These are phyloP conservation scores for Platorchestia sp. DNA, from an alignment of 1,140 invertebrate species.

Conservation along the genomic window DNA sequence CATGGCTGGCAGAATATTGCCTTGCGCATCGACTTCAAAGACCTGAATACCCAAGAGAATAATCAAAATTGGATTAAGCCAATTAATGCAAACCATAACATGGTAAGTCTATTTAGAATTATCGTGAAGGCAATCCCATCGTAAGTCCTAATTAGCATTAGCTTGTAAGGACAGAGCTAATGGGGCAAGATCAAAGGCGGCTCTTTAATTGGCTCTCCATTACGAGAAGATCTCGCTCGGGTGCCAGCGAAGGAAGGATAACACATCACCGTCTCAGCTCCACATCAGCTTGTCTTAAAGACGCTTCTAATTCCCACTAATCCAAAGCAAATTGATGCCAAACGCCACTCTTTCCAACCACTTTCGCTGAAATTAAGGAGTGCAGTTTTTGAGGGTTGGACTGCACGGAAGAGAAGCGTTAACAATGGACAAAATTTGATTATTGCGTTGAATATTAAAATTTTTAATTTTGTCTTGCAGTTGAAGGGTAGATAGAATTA, in stretches of 20 bases:
- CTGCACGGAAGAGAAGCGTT: not conserved
- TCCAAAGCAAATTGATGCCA: constrained; percentile 1
- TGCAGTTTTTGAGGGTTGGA: not conserved
- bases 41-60: constrained; percentile 1
- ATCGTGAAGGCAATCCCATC: constrained; percentile 39
- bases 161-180: constrained; percentile 43
- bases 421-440: no score
- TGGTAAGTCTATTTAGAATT: constrained; percentile 45
- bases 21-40: not conserved
- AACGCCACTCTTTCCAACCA: not conserved
- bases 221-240: constrained; percentile 37
- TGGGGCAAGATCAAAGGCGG: constrained; percentile 35
- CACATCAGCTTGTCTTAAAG: not conserved
- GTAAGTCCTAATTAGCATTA: constrained; percentile 51
- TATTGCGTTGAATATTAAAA: no score
- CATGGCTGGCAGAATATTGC: not conserved
- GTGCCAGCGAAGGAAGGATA: not conserved
- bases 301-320: not conserved
- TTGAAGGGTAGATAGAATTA: no score
- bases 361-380: not conserved
- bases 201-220: constrained; percentile 52
- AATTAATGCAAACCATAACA: constrained; percentile 30
- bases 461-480: no score
- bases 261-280: not conserved
- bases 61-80: constrained; percentile 42